Percentiles rank a stretch among this genome's conserved stretches.
Evolutionary conservation across 2,797 vertebrate species (phyloP).

Genomic region (Distichodus sexfasciatus): DNA sequence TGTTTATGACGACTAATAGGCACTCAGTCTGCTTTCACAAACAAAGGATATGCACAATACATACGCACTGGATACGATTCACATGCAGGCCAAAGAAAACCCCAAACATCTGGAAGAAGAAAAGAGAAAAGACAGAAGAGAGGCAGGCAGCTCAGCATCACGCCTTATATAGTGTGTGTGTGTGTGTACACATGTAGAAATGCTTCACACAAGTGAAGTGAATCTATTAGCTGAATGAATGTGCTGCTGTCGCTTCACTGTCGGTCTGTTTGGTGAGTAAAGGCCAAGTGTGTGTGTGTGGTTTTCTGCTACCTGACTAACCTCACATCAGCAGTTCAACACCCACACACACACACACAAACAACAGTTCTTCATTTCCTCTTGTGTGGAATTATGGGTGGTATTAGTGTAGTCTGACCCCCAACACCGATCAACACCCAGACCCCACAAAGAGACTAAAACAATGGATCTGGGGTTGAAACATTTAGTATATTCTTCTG

Average conservation of each 20-base stretch:
- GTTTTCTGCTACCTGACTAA: no score
- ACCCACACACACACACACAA: no score
- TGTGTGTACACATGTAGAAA: not conserved
- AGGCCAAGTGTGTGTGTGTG: conserved; percentile 47
- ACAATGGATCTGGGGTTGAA: no score
- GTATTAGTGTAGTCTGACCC: no score
- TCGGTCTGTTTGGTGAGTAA: conserved; percentile 81
- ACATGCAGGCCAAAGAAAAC: conserved; percentile 17
- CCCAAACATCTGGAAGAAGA: conserved; percentile 33
- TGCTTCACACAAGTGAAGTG: not conserved
- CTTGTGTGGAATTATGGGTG: no score
- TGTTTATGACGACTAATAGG: conserved; percentile 38
- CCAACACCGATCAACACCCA: no score
- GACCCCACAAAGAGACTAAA: no score
- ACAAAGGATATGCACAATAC: conserved; percentile 21
- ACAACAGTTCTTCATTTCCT: no score
- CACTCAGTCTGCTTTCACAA: conserved; percentile 28
- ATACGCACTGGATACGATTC: conserved; percentile 34
- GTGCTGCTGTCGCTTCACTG: conserved; percentile 70
- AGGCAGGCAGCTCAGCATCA: conserved; percentile 35
- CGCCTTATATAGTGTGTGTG: not conserved
- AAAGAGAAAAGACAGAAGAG: conserved; percentile 17
- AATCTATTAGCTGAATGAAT: conserved; percentile 1
- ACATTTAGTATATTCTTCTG: no score
- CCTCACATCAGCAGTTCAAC: no score